Evolutionary conservation across 2,888 invertebrate genomes (phyloP).

Genomic region (Melanostoma scalare): DNA sequence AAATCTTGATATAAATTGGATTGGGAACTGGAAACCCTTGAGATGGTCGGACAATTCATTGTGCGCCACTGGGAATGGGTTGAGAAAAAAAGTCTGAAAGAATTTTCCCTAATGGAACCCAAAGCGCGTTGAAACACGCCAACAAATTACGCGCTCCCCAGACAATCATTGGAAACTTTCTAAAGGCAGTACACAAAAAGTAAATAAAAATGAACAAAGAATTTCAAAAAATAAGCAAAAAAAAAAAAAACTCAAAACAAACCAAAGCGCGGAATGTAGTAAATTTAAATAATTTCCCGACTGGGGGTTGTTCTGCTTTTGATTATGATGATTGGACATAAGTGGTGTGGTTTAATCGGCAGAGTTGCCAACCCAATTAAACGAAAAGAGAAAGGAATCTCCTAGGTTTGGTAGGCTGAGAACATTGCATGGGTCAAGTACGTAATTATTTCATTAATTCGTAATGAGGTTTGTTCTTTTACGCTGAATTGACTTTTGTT

Average conservation of each 20-base stretch:
- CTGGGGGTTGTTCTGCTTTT: constrained; percentile 54
- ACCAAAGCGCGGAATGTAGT: constrained; percentile 44
- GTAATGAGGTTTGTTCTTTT: constrained; percentile 9
- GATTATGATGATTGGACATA: constrained; percentile 53
- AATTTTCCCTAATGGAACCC: constrained; percentile 46
- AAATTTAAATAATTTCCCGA: constrained; percentile 60
- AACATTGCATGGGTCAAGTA: constrained; percentile 56
- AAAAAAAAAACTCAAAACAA: constrained; percentile 10
- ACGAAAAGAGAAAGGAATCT: neutral
- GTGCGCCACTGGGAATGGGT: constrained; percentile 15
- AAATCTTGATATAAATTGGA: constrained; percentile 45
- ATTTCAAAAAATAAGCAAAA: constrained; percentile 6
- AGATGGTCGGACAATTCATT: constrained; percentile 46
- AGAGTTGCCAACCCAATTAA: constrained; percentile 53
- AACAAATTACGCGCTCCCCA: constrained; percentile 41
- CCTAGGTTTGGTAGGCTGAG: neutral
- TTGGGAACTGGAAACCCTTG: constrained; percentile 16
- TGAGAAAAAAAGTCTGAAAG: constrained; percentile 21
- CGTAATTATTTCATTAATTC: constrained; percentile 39
- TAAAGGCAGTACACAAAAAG: neutral
- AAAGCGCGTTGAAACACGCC: constrained; percentile 61
- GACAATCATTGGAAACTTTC: neutral
- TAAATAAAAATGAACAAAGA: constrained; percentile 18
- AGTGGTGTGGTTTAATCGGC: constrained; percentile 56
- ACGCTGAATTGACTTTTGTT: neutral